phyloP scores from a whole-genome alignment of 2,888 invertebrate genomes.

The Limnephilus rhombicus region DNA sequence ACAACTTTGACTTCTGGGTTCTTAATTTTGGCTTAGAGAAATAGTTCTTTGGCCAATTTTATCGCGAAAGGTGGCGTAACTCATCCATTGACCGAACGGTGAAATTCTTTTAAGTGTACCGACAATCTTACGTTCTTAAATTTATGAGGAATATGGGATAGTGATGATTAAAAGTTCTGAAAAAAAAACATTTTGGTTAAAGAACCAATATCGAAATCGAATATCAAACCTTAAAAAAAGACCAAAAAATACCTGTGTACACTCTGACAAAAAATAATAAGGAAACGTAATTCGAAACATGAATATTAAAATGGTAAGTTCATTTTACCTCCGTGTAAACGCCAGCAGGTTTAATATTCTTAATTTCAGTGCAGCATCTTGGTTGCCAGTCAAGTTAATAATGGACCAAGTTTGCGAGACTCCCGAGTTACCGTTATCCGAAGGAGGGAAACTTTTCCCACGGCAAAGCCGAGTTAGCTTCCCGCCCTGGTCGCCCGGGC shows the following conservation, averaged over 20 bases:
- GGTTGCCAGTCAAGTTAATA: slow-evolving; percentile 61
- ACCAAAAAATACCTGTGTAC: too few relatives aligned
- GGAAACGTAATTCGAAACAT: background rate
- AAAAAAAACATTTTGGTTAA: too few relatives aligned
- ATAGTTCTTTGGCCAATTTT: slow-evolving; percentile 58
- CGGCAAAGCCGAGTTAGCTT: slow-evolving; percentile 25
- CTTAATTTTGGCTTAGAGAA: slow-evolving; percentile 63
- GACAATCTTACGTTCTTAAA: too few relatives aligned
- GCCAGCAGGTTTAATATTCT: background rate
- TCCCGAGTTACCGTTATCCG: slow-evolving; percentile 32
- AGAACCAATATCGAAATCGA: too few relatives aligned
- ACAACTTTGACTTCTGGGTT: slow-evolving; percentile 53
- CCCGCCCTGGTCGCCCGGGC: background rate
- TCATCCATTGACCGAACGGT: background rate
- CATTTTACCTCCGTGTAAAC: background rate
- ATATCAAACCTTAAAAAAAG: too few relatives aligned
- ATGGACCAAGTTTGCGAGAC: slow-evolving; percentile 51
- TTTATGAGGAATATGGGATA: too few relatives aligned
- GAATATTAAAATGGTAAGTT: background rate
- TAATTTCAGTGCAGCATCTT: slow-evolving; percentile 31
- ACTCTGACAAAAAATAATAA: too few relatives aligned
- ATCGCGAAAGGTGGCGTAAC: slow-evolving; percentile 18
- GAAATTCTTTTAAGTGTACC: background rate
- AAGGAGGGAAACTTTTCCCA: slow-evolving; percentile 34
- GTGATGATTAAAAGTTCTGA: too few relatives aligned